Evolutionary conservation across 1,140 invertebrate species (phyloP).

Genomic region (Galleria mellonella): DNA sequence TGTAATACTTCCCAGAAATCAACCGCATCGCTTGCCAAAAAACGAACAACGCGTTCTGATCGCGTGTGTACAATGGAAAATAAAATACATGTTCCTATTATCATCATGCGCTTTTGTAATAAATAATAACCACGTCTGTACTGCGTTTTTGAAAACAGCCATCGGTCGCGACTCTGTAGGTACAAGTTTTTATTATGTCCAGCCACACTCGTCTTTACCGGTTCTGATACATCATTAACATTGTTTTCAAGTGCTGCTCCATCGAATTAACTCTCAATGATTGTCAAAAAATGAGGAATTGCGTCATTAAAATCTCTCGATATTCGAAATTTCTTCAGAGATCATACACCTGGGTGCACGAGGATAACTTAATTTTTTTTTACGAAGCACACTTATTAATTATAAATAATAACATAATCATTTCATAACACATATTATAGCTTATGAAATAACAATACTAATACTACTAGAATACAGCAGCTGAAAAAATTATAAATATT

Average conservation of each 20-base stretch:
- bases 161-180: conserved; percentile 13
- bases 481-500: no score
- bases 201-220: conserved; percentile 26
- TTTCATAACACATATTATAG: no score
- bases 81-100: conserved; percentile 49
- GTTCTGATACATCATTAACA: conserved; percentile 52
- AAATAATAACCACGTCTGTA: conserved; percentile 44
- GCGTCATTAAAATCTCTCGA: conserved; percentile 20
- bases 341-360: background rate
- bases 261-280: conserved; percentile 25
- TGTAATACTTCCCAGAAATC: conserved; percentile 65
- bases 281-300: conserved; percentile 40
- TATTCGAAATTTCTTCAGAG: conserved; percentile 1
- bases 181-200: conserved; percentile 44
- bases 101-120: conserved; percentile 50
- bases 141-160: conserved; percentile 36
- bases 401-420: no score
- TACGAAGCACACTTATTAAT: no score
- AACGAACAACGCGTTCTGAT: conserved; percentile 27
- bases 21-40: conserved; percentile 56
- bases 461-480: no score
- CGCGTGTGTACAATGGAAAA: conserved; percentile 34
- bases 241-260: conserved; percentile 25
- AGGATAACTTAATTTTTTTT: no score
- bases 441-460: no score